A percentile compares a stretch with the other conserved stretches of the same genome.
Conservation (phyloP, 2,888 invertebrate genomes). For the Leucophora obtusa region DNA sequence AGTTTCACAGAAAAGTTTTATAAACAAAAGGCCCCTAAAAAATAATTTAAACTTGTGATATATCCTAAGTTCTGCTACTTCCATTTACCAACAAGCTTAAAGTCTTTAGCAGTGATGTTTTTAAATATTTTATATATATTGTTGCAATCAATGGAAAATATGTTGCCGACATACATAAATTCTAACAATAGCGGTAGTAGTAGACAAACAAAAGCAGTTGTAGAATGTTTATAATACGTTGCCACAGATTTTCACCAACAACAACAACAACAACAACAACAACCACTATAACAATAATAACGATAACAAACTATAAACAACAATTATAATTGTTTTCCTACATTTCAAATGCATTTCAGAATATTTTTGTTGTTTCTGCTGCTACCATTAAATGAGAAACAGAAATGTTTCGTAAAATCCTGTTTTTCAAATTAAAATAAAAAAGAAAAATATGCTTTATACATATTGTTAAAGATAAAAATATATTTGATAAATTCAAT, state of each 20-base stretch:
- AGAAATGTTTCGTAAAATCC: no score
- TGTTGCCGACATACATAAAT: conserved; percentile 8
- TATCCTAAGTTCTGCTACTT: background rate
- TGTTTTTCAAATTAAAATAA: no score
- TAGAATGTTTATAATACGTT: background rate
- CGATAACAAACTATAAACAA: conserved; percentile 2
- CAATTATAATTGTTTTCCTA: conserved; percentile 26
- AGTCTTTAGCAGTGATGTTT: conserved; percentile 8
- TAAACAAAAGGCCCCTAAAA: background rate
- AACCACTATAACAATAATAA: no score
- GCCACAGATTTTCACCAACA: background rate
- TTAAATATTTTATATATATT: background rate
- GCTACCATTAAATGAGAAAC: no score
- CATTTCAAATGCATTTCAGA: conserved; percentile 14
- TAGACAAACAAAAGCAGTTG: conserved; percentile 12
- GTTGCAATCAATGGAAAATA: conserved; percentile 24
- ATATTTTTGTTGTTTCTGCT: background rate
- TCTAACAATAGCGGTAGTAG: conserved; percentile 8
- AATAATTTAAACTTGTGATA: background rate
- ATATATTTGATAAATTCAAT: no score
- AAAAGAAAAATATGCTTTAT: no score
- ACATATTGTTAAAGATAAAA: no score
- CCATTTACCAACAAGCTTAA: background rate
- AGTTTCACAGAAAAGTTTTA: no score
- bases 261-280: background rate